A percentile compares a stretch with the other conserved stretches of the same genome.
Evolutionary conservation across 2,797 vertebrate genomes (phyloP).

Genomic region (Anguilla megastoma): DNA sequence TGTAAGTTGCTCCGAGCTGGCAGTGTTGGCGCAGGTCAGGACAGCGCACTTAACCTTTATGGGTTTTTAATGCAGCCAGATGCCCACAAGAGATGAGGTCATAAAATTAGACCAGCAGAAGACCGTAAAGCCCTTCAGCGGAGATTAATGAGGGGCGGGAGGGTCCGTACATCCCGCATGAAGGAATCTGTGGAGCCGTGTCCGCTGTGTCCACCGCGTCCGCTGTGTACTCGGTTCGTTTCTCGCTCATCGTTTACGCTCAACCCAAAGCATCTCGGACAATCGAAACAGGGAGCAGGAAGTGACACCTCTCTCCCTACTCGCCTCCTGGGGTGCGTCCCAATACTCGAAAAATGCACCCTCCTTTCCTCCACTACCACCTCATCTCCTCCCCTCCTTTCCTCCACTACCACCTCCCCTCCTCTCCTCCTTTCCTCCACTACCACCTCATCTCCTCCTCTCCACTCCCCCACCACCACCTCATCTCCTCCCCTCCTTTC

Average conservation of each 20-base stretch:
- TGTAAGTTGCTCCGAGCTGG: background rate
- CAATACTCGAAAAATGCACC: background rate
- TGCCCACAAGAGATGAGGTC: background rate
- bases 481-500: too few relatives aligned
- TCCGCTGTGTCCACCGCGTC: too few relatives aligned
- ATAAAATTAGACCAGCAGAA: background rate
- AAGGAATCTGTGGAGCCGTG: background rate
- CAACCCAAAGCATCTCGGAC: conserved; percentile 10
- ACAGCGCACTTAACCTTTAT: background rate
- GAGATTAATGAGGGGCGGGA: background rate
- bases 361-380: background rate
- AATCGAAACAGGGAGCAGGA: background rate
- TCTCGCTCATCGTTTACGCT: background rate
- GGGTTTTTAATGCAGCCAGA: conserved; percentile 3
- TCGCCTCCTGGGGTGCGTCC: too few relatives aligned
- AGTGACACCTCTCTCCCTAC: background rate
- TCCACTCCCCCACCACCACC: too few relatives aligned
- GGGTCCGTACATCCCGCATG: background rate
- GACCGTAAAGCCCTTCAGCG: background rate
- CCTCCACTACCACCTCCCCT: too few relatives aligned
- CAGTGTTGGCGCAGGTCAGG: background rate
- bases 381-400: too few relatives aligned
- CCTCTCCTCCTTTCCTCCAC: too few relatives aligned
- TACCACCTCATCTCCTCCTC: too few relatives aligned
- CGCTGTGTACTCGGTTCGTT: background rate